Conservation (phyloP, 2,888 invertebrate species). For the Nebria salina region DNA sequence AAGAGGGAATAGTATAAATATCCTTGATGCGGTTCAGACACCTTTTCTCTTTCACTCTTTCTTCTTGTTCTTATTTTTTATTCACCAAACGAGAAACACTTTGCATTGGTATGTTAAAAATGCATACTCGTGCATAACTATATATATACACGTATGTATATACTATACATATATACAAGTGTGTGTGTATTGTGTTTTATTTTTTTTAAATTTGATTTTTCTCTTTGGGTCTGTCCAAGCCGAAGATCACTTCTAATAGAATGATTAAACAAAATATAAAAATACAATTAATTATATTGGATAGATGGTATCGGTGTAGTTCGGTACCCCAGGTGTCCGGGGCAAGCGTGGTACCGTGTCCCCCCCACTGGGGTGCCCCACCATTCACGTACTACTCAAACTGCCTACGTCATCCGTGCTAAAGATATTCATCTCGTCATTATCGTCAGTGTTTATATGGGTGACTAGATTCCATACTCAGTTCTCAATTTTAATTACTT, state of each 20-base stretch:
- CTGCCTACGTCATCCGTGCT: neutral
- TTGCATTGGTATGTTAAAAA: conserved; percentile 59
- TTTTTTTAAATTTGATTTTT: conserved; percentile 27
- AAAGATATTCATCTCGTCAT: neutral
- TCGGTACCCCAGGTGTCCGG: conserved; percentile 60
- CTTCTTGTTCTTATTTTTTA: conserved; percentile 20
- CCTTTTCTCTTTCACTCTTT: conserved; percentile 35
- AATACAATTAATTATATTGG: conserved; percentile 64
- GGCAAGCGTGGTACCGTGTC: conserved; percentile 52
- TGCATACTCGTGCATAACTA: conserved; percentile 54
- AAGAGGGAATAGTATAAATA: conserved; percentile 41
- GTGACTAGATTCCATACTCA: conserved; percentile 19
- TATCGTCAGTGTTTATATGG: neutral
- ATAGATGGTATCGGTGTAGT: conserved; percentile 59
- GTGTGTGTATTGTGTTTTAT: conserved; percentile 14
- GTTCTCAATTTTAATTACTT: conserved; percentile 27
- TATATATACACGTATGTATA: conserved; percentile 27
- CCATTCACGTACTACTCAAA: conserved; percentile 51
- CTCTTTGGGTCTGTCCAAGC: conserved; percentile 25
- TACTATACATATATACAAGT: conserved; percentile 17
- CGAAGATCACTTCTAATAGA: conserved; percentile 60
- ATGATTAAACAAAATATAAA: conserved; percentile 64
- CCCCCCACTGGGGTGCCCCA: conserved; percentile 44
- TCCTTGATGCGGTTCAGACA: conserved; percentile 45
- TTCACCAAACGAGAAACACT: conserved; percentile 53